Conservation (phyloP, 2,797 vertebrate genomes). For the Bufotes viridis region DNA sequence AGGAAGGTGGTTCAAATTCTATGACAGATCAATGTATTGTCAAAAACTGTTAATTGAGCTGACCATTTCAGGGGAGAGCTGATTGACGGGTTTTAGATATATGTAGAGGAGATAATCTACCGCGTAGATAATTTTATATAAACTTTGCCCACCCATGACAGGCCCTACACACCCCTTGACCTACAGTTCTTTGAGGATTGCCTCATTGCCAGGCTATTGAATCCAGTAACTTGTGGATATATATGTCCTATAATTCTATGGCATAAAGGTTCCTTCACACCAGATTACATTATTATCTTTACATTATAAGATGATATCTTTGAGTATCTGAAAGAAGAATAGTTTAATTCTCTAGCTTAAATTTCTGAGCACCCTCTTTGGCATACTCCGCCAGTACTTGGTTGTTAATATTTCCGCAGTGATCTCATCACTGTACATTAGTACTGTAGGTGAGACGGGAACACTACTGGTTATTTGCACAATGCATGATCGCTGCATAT, state of each 20-base stretch:
- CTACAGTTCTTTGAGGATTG: too few species aligned
- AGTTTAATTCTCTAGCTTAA: background rate
- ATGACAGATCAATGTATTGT: too few species aligned
- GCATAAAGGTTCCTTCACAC: too few species aligned
- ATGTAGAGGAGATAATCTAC: too few species aligned
- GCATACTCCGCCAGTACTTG: background rate
- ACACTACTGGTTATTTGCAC: conserved; percentile 9
- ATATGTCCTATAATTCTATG: background rate
- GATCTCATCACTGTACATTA: background rate
- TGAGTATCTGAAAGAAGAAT: background rate
- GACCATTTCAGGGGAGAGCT: too few species aligned
- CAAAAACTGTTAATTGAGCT: too few species aligned
- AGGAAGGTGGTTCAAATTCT: too few species aligned
- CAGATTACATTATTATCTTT: background rate
- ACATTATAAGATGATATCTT: background rate
- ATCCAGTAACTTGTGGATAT: background rate
- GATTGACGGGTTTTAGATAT: too few species aligned
- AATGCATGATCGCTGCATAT: background rate
- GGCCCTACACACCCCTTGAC: too few species aligned
- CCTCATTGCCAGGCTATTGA: too few species aligned
- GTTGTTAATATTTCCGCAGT: background rate
- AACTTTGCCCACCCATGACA: too few species aligned
- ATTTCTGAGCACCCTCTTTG: background rate
- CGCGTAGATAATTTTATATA: too few species aligned
- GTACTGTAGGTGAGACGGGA: background rate